phyloP scores from a whole-genome alignment of 2,888 invertebrate genomes.

The Orchesellides sinensis region DNA sequence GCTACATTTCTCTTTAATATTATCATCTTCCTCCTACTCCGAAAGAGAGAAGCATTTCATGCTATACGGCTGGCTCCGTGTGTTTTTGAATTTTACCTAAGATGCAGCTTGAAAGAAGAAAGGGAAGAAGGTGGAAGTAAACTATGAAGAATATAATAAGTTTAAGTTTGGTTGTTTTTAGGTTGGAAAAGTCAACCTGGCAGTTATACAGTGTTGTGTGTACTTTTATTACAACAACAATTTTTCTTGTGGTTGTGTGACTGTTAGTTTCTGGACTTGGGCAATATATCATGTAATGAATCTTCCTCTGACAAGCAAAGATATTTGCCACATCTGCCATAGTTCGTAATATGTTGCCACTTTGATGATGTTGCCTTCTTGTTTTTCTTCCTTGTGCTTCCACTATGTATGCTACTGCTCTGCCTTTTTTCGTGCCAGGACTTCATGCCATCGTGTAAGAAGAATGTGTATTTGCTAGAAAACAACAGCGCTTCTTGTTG shows the following conservation, averaged over 20 bases:
- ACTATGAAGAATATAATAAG: conserved; percentile 55
- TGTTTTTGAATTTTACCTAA: no score
- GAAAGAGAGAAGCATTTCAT: no score
- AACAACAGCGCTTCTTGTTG: no score
- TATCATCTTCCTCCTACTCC: conserved; percentile 2
- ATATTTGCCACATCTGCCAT: conserved; percentile 65
- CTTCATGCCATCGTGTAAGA: no score
- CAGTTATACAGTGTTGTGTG: no score
- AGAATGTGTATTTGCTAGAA: no score
- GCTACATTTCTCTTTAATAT: background rate
- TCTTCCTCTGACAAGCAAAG: conserved; percentile 65
- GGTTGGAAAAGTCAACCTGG: conserved; percentile 23
- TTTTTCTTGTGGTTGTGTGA: conserved; percentile 50
- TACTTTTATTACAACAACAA: conserved; percentile 53
- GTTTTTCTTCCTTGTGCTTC: background rate
- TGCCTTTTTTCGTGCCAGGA: background rate
- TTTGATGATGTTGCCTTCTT: conserved; percentile 5
- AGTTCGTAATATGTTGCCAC: conserved; percentile 3
- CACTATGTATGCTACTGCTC: background rate
- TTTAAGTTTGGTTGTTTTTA: conserved; percentile 43
- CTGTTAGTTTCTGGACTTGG: conserved; percentile 48
- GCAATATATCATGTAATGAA: conserved; percentile 66
- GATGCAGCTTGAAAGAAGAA: background rate
- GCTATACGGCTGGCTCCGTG: no score
- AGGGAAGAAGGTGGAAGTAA: conserved; percentile 20